These are phyloP conservation scores for Penaeus japonicus DNA, from an alignment of 1,140 invertebrate genomes.

Conservation along the genomic window DNA sequence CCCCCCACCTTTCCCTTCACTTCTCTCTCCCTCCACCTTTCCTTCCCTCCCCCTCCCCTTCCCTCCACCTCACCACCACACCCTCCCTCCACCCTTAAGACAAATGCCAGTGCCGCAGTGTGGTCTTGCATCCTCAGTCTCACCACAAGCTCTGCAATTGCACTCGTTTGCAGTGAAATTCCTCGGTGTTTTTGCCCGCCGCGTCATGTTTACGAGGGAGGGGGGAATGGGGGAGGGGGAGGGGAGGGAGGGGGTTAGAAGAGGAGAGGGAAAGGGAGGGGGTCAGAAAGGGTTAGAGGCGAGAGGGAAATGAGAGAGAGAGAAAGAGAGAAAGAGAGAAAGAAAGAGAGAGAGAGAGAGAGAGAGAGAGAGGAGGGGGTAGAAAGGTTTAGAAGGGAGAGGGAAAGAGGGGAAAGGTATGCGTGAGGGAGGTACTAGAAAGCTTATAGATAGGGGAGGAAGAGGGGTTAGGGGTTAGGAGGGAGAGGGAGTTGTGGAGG, in stretches of 20 bases:
- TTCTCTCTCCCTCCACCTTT: background rate
- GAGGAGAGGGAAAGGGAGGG: background rate
- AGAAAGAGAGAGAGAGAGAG: background rate
- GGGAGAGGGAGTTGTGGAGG: background rate
- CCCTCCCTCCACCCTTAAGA: background rate
- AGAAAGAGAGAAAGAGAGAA: background rate
- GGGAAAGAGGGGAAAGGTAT: background rate
- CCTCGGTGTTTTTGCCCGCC: no score
- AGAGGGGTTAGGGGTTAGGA: background rate
- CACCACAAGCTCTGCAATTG: no score
- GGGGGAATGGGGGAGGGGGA: background rate
- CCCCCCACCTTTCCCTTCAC: no score
- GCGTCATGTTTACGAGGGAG: no score
- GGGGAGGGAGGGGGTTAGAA: background rate
- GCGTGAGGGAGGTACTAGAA: background rate
- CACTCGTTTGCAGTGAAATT: no score
- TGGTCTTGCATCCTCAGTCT: no score
- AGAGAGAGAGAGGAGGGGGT: background rate
- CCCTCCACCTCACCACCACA: no score
- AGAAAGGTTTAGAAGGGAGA: no score
- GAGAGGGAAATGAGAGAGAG: background rate
- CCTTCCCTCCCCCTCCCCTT: no score
- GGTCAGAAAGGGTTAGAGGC: background rate
- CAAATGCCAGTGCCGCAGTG: no score
- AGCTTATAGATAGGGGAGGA: background rate